phyloP scores from a whole-genome alignment of 2,113 vertebrate genomes.

The Aix galericulata region DNA sequence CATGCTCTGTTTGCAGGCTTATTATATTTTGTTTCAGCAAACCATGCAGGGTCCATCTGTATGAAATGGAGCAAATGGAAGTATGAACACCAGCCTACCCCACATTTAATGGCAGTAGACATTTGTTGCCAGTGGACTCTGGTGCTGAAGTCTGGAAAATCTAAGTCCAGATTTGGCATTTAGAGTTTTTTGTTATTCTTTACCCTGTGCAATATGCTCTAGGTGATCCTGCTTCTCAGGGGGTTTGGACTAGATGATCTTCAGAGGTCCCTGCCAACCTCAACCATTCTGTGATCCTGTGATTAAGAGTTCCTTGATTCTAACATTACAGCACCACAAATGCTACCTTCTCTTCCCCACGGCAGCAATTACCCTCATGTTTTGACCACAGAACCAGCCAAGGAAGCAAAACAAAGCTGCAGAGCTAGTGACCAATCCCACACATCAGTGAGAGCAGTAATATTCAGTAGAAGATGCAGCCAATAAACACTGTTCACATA shows the following conservation, averaged over 20 bases:
- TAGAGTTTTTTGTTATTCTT: neutral
- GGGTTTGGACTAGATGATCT: no score
- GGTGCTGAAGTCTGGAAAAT: neutral
- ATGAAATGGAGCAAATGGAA: neutral
- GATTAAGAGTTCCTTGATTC: neutral
- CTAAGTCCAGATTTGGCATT: neutral
- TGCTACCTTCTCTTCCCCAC: neutral
- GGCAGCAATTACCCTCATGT: neutral
- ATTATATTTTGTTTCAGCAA: neutral
- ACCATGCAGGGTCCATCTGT: neutral
- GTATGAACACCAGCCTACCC: neutral
- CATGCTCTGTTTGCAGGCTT: neutral
- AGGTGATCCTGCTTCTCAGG: no score
- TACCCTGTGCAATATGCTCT: no score
- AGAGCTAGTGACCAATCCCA: neutral
- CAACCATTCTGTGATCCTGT: no score
- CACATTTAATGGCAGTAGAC: accelerated
- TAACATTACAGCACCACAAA: neutral
- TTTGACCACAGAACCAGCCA: neutral
- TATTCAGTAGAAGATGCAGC: neutral
- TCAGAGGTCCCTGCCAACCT: no score
- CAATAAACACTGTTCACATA: neutral
- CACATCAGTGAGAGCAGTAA: neutral
- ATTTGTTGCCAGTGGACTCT: neutral
- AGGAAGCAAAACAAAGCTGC: neutral